These are phyloP conservation scores for Paedocypris sp. DNA, from an alignment of 2,113 vertebrate genomes.

Conservation along the genomic window DNA sequence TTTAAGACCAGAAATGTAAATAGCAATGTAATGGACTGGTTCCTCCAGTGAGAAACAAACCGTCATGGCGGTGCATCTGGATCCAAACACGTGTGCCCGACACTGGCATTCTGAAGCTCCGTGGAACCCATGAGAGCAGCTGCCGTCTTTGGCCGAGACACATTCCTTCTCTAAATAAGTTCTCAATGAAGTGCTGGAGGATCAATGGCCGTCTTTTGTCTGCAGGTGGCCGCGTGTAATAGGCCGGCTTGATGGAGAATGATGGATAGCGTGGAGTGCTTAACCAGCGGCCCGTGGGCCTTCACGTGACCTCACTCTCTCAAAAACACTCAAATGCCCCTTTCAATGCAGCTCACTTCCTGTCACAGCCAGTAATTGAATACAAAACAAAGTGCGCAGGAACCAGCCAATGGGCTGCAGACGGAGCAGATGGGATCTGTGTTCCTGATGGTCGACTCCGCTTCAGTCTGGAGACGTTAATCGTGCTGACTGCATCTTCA, in stretches of 20 bases:
- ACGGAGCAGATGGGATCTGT: neutral
- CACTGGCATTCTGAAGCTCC: constrained; percentile 9
- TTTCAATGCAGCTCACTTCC: constrained; percentile 3
- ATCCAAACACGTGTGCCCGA: constrained; percentile 18
- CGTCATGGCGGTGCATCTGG: constrained; percentile 21
- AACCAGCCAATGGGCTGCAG: too few species aligned
- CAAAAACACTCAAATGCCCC: neutral
- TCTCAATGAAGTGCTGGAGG: constrained; percentile 32
- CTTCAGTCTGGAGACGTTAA: too few species aligned
- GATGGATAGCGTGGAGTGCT: constrained; percentile 29
- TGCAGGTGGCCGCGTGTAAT: constrained; percentile 29
- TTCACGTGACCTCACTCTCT: constrained; percentile 1
- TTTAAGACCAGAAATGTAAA: too few species aligned
- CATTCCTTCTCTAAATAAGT: constrained; percentile 39
- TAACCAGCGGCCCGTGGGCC: constrained; percentile 12
- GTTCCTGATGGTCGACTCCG: too few species aligned
- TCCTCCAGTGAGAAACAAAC: constrained; percentile 18
- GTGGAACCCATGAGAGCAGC: constrained; percentile 10
- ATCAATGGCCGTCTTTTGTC: constrained; percentile 26
- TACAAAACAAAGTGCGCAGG: neutral
- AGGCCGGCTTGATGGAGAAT: constrained; percentile 18
- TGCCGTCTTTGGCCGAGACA: constrained; percentile 27
- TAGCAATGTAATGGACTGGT: too few species aligned
- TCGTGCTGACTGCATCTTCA: too few species aligned
- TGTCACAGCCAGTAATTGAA: constrained; percentile 16